Evolutionary conservation across 2,797 vertebrate species (phyloP), one percentile per base, ranked within the genome.

Genomic region (Ambastaia sidthimunki): DNA sequence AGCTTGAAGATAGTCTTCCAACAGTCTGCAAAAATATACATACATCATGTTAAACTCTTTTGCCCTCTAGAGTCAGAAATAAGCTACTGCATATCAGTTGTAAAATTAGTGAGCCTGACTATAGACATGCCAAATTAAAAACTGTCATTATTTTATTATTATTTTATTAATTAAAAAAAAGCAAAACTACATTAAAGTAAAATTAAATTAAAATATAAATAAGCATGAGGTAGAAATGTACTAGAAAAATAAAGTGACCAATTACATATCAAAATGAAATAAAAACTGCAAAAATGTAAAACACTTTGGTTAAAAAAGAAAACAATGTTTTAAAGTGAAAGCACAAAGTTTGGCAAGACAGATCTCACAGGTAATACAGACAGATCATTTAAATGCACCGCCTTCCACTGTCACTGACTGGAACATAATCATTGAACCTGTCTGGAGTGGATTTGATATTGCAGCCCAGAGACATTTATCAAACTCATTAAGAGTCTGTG

Each of bases 1-100:
- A 21, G 97, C 97, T 83, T 93, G 93, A 11, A 97, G 74, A 82
- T 99, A 99, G 89, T 99, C 97, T 78, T 97, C 95, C 87, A 96
- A 79, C 47, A 98, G 85, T 13, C 94, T 95, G 79, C 44, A 54
- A 7, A 44, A 25, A 7, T 16, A 23, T 6, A 55, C 15, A 76
- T 13, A 76, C 69, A 9, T 25, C 23, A 16, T n/a, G 19, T 19
- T 6, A 11, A 19, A 41, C 15, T 62, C 13, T 18, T 55, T 47
- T 48, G 81, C 78, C 78, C 52, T 59, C 83, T 71, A 77, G 55
- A 78, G 84, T 68, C 28, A 50, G 23, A 74, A 59, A 47, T 18
- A 62, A 6, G 69, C 3, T 4, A 31, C 1, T 80, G 63, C 80
- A 82, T 34, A 18, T 59, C 13, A n/a, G 66, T 12, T 67, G 31